Evolutionary conservation across 2,888 invertebrate species (phyloP).

Genomic region (Anthoptus insignis): DNA sequence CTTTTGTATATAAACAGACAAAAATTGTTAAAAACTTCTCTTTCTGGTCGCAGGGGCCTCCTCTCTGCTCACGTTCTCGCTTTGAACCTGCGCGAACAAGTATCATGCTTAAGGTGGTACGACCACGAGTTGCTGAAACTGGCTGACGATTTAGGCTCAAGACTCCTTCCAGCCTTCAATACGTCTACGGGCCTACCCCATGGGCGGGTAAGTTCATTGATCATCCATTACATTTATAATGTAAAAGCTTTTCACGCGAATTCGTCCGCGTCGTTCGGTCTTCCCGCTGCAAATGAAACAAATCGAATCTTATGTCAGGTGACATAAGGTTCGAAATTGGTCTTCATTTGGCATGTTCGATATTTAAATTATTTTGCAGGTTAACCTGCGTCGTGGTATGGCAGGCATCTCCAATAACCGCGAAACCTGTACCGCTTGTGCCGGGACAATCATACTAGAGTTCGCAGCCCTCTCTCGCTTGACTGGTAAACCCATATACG

Average conservation of each 20-base stretch:
- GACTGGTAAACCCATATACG: conserved; percentile 97
- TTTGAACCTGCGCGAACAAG: conserved; percentile 92
- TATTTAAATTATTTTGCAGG: conserved; percentile 72
- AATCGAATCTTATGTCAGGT: too few relatives aligned
- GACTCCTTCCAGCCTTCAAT: conserved; percentile 99
- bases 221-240: too few relatives aligned
- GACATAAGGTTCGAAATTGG: too few relatives aligned
- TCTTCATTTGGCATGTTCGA: background rate
- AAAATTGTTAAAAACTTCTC: too few relatives aligned
- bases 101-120: conserved; percentile 94
- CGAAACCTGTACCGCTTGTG: conserved; percentile 99
- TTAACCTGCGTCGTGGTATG: conserved; percentile 94
- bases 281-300: too few relatives aligned
- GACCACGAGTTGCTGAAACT: conserved; percentile 94
- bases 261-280: too few relatives aligned
- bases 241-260: too few relatives aligned
- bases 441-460: conserved; percentile 99
- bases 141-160: conserved; percentile 97
- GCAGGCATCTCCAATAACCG: conserved; percentile 91
- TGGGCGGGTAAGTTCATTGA: conserved; percentile 93
- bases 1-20: too few relatives aligned
- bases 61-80: conserved; percentile 97
- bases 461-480: conserved; percentile 98
- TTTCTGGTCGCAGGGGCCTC: conserved; percentile 89
- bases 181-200: conserved; percentile 99